Conservation (phyloP, 2,888 invertebrate species). For the Macrosiphum euphorbiae region DNA sequence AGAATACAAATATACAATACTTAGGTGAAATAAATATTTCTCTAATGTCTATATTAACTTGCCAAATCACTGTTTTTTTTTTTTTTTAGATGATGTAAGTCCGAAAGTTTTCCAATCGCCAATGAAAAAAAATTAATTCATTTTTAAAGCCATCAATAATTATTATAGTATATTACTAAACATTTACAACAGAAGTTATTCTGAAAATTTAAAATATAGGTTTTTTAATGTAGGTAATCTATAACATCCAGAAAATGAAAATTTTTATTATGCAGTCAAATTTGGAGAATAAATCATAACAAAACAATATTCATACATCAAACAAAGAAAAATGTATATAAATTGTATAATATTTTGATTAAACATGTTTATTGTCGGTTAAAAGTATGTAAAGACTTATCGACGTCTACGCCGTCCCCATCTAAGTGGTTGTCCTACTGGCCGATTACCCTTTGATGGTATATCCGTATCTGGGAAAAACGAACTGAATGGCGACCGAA, state of each 20-base stretch:
- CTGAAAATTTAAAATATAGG: neutral
- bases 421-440: slow-evolving; percentile 72
- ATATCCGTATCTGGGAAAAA: slow-evolving; percentile 64
- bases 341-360: slow-evolving; percentile 58
- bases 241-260: slow-evolving; percentile 22
- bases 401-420: slow-evolving; percentile 70
- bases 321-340: slow-evolving; percentile 52
- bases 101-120: neutral
- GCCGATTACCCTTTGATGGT: slow-evolving; percentile 68
- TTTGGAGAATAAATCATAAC: neutral
- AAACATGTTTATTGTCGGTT: slow-evolving; percentile 62
- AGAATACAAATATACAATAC: neutral
- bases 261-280: slow-evolving; percentile 1
- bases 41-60: neutral
- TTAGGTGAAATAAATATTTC: neutral
- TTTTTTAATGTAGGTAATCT: neutral
- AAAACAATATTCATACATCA: slow-evolving; percentile 31
- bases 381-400: slow-evolving; percentile 67
- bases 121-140: slow-evolving; percentile 24
- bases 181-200: slow-evolving; percentile 36
- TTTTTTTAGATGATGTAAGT: neutral
- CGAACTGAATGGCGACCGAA: slow-evolving; percentile 67
- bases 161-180: slow-evolving; percentile 58
- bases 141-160: slow-evolving; percentile 55
- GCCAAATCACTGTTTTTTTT: neutral